Evolutionary conservation across 2,888 invertebrate species (phyloP), one percentile per base, ranked within the genome.

Genomic region (Chrysina gloriosa): DNA sequence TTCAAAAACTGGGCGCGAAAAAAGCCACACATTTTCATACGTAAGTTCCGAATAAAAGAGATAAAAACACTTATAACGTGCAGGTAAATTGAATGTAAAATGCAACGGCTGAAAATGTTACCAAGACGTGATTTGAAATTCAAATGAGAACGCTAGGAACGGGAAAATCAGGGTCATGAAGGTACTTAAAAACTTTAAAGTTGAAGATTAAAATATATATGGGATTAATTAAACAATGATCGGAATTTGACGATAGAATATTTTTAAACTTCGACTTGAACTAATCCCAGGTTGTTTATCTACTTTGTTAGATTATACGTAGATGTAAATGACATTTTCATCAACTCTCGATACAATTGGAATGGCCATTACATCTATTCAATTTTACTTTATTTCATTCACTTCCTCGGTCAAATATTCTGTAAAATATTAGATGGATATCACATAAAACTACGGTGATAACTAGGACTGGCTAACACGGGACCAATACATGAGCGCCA

Each of bases 1-100:
- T 42, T 58, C 11, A 58, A 58, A 58, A 58, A 16, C 14, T 14
- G 3, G 16, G 58, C 42, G 58, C 25, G 16, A 58, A 42, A 58
- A 42, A 58, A 25, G 27, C 42, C 27, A 6, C 11, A 58, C 5
- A 27, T 42, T 2, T 11, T 9, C 4, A 56, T 19, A 36, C n/a
- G n/a, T n/a, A n/a, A n/a, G n/a, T n/a, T n/a, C n/a, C n/a, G n/a
- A n/a, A n/a, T n/a, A 56, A 56, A 56, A 56, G 56, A 56, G 56
- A 56, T 19, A 21, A 16, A 21, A 19, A 54, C 9, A 29, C 36
- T 19, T 54, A 34, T 2, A 19, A n/a, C n/a, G 54, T 48, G n/a
- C 14, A 25, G 36, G 14, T 48, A 48, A 48, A 25, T 23, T 11
- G 23, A 48, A 48, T 11, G 25, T 23, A n/a, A n/a, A n/a, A n/a